These are phyloP conservation scores for Nomada hirtipes DNA, from an alignment of 2,888 invertebrate species.

Conservation along the genomic window DNA sequence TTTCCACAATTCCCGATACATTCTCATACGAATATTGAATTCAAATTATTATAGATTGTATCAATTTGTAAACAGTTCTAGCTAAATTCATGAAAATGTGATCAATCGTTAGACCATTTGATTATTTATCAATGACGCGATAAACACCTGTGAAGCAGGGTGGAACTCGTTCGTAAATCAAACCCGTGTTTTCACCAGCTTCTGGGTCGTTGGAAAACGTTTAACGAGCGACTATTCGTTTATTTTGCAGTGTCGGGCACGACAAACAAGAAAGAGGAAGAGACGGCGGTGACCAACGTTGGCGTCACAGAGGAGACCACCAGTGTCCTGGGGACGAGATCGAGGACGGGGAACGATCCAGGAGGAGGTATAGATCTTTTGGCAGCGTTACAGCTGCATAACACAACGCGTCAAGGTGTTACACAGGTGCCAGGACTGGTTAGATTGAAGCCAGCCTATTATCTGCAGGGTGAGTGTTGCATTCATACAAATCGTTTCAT, in stretches of 20 bases:
- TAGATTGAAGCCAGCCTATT: constrained; percentile 90
- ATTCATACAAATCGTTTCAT: not conserved
- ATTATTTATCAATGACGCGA: not conserved
- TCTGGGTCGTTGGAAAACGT: not conserved
- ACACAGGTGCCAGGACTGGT: constrained; percentile 88
- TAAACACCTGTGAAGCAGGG: not conserved
- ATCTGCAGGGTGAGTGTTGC: constrained; percentile 88
- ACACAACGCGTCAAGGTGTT: constrained; percentile 90
- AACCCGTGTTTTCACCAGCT: not conserved
- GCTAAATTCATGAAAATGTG: no score
- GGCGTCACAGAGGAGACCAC: constrained; percentile 81
- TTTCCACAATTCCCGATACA: not conserved
- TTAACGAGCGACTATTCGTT: constrained; percentile 32
- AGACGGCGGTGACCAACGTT: constrained; percentile 72
- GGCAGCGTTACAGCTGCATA: constrained; percentile 92
- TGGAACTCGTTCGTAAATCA: constrained; percentile 18
- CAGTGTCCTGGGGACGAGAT: constrained; percentile 85
- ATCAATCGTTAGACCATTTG: not conserved
- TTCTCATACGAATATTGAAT: no score
- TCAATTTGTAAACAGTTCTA: no score
- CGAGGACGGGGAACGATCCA: constrained; percentile 74
- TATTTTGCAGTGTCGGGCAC: constrained; percentile 79
- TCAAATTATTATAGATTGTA: no score
- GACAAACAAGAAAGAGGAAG: constrained; percentile 79
- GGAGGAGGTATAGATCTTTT: constrained; percentile 89